Percentiles rank a stretch among this genome's conserved stretches.
Conservation (phyloP, 2,113 vertebrate genomes). For the Gallinago media region DNA sequence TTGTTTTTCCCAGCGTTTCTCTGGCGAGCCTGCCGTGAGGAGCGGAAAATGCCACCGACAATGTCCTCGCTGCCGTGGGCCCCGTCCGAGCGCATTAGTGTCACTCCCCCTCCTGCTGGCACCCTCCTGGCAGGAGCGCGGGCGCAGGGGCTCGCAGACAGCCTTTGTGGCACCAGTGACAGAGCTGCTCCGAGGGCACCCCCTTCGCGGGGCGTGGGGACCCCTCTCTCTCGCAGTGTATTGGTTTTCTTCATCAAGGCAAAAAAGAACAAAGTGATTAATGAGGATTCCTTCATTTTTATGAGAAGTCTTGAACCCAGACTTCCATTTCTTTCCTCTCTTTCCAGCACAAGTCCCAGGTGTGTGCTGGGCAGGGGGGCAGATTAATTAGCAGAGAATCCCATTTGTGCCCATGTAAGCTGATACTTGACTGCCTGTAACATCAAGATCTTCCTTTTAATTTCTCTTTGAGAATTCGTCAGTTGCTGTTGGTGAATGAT, state of each 20-base stretch:
- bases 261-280: neutral
- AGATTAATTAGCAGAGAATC: neutral
- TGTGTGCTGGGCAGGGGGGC: neutral
- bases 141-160: neutral
- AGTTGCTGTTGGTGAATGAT: neutral
- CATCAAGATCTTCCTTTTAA: neutral
- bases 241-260: neutral
- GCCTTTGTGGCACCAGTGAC: neutral
- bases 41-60: neutral
- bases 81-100: rapidly evolving
- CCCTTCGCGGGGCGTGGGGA: neutral
- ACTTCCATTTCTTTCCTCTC: neutral
- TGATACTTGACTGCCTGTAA: neutral
- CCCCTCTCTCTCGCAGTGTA: rapidly evolving
- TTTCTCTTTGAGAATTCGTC: neutral
- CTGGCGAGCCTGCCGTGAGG: neutral
- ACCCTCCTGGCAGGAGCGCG: neutral
- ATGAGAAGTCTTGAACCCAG: neutral
- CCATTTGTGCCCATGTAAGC: neutral
- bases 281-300: neutral
- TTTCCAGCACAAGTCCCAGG: neutral
- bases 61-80: neutral
- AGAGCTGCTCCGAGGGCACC: neutral
- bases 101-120: neutral
- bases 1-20: neutral